A percentile compares a stretch with the other conserved stretches of the same genome.
Conservation (phyloP, 2,113 vertebrate species). For the Aythya baeri region DNA sequence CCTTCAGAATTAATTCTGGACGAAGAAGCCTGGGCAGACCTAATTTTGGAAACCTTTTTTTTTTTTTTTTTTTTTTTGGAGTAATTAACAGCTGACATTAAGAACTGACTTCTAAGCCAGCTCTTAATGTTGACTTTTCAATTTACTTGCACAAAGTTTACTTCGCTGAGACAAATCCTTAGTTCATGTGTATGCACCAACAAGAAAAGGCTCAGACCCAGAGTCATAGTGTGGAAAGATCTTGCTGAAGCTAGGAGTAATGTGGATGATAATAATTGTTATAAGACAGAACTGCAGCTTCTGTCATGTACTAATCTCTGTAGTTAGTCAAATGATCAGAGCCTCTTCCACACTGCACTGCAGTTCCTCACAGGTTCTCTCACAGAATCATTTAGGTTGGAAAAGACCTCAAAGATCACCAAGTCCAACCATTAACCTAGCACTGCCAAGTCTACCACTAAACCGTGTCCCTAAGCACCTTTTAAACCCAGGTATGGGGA, state of each 20-base stretch:
- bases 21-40: neutral
- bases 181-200: neutral
- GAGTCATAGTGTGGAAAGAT: rapidly evolving
- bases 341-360: neutral
- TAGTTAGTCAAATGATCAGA: neutral
- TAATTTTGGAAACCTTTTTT: neutral
- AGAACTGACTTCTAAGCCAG: neutral
- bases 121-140: neutral
- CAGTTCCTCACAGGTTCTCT: neutral
- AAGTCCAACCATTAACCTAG: no score
- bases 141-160: neutral
- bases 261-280: neutral
- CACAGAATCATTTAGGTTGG: neutral
- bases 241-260: neutral
- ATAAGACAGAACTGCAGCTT: neutral
- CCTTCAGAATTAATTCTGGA: neutral
- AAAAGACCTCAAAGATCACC: no score
- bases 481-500: no score
- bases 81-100: neutral
- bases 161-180: neutral
- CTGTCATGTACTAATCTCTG: neutral
- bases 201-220: neutral
- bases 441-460: no score
- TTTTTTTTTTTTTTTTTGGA: neutral
- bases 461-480: no score